phyloP scores from a whole-genome alignment of 2,797 vertebrate genomes.

The Rhinophrynus dorsalis region DNA sequence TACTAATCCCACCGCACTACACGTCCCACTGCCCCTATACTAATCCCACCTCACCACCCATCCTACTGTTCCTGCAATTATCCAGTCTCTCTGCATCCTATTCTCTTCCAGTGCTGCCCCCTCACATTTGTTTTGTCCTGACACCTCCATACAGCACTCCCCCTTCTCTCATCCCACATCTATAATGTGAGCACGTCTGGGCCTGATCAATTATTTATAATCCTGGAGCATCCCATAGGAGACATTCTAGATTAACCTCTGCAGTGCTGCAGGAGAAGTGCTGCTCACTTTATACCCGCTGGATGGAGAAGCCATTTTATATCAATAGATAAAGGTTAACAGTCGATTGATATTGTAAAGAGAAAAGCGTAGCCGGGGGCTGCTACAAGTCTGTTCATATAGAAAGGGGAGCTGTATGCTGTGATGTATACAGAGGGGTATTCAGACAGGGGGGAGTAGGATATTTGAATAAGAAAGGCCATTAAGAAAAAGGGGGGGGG shows the following conservation, averaged over 20 bases:
- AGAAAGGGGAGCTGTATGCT: too few relatives aligned
- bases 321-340: too few relatives aligned
- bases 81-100: too few relatives aligned
- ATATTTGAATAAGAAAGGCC: too few relatives aligned
- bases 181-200: constrained; percentile 32
- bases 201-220: constrained; percentile 35
- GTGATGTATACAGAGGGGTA: too few relatives aligned
- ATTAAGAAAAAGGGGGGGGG: too few relatives aligned
- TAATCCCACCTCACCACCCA: not conserved
- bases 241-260: constrained; percentile 20
- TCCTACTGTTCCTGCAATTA: not conserved
- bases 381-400: too few relatives aligned
- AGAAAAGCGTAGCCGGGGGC: too few relatives aligned
- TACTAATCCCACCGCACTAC: not conserved
- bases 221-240: constrained; percentile 18
- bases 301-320: too few relatives aligned
- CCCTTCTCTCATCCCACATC: constrained; percentile 6
- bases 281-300: too few relatives aligned
- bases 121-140: constrained; percentile 3
- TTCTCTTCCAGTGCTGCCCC: not conserved
- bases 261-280: not conserved
- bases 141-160: constrained; percentile 13
- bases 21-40: not conserved
- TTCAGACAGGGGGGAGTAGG: too few relatives aligned
- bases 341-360: too few relatives aligned